phyloP scores from a whole-genome alignment of 1,140 invertebrate genomes.

The Hetaerina americana region DNA sequence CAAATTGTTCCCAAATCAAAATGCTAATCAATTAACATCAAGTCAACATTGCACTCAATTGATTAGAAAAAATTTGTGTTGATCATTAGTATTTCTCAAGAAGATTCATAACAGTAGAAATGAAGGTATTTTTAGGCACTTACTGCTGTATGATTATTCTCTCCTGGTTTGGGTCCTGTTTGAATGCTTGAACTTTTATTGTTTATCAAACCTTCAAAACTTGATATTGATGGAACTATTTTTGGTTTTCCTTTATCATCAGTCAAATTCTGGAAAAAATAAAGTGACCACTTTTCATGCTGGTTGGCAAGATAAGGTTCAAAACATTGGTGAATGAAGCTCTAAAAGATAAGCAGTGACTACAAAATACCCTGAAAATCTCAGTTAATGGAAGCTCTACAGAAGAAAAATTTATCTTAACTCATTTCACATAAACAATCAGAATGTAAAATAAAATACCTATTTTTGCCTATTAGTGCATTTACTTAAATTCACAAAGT shows the following conservation, averaged over 20 bases:
- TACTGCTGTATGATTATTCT: neutral
- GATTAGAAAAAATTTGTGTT: too few species aligned
- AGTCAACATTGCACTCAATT: too few species aligned
- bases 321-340: too few species aligned
- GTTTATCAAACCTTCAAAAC: slow-evolving; percentile 12
- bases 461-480: neutral
- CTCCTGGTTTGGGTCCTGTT: neutral
- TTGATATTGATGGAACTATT: slow-evolving; percentile 19
- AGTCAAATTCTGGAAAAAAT: slow-evolving; percentile 20
- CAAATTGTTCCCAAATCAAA: too few species aligned
- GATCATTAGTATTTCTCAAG: too few species aligned
- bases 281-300: too few species aligned
- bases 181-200: neutral
- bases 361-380: neutral
- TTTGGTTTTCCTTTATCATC: slow-evolving; percentile 19
- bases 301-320: too few species aligned
- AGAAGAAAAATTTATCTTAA: neutral
- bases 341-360: neutral
- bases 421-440: too few species aligned
- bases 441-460: neutral
- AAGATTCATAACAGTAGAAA: too few species aligned
- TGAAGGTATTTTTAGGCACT: neutral
- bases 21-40: too few species aligned
- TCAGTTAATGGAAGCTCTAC: neutral
- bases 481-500: too few species aligned